A percentile compares a stretch with the other conserved stretches of the same genome.
These are phyloP conservation scores for Argyrosomus regius DNA, from an alignment of 2,797 vertebrate species.

Conservation along the genomic window DNA sequence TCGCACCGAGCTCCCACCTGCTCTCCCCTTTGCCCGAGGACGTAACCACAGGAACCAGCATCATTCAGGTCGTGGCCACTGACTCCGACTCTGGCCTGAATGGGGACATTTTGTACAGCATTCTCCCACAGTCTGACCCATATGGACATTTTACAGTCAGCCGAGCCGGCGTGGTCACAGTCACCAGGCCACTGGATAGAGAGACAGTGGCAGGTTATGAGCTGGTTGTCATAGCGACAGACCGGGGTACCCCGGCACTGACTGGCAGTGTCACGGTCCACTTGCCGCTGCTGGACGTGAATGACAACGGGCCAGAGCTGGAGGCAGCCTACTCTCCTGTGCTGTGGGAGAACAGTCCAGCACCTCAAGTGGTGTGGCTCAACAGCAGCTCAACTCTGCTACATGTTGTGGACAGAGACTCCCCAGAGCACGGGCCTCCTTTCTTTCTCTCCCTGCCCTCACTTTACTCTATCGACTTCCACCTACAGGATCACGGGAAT, in stretches of 20 bases:
- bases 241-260: constrained; percentile 85
- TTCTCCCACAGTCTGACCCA: constrained; percentile 86
- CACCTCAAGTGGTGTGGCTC: constrained; percentile 87
- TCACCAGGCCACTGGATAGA: constrained; percentile 85
- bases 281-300: constrained; percentile 88
- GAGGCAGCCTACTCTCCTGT: constrained; percentile 87
- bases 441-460: constrained; percentile 86
- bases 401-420: constrained; percentile 87
- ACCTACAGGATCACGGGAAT: constrained; percentile 91
- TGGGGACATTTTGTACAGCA: constrained; percentile 87
- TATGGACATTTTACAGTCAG: constrained; percentile 85
- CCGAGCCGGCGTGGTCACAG: constrained; percentile 82
- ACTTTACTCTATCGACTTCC: constrained; percentile 86
- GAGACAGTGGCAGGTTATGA: constrained; percentile 84
- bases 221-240: constrained; percentile 89
- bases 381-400: constrained; percentile 89
- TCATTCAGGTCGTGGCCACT: constrained; percentile 85
- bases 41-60: constrained; percentile 81
- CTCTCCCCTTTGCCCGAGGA: constrained; percentile 87
- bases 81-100: constrained; percentile 89
- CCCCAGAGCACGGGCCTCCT: constrained; percentile 88
- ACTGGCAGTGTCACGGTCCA: constrained; percentile 88
- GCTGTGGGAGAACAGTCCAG: constrained; percentile 89
- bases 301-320: constrained; percentile 92
- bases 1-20: constrained; percentile 81